Evolutionary conservation across 2,797 vertebrate species (phyloP).

Genomic region (Thamnophis elegans): DNA sequence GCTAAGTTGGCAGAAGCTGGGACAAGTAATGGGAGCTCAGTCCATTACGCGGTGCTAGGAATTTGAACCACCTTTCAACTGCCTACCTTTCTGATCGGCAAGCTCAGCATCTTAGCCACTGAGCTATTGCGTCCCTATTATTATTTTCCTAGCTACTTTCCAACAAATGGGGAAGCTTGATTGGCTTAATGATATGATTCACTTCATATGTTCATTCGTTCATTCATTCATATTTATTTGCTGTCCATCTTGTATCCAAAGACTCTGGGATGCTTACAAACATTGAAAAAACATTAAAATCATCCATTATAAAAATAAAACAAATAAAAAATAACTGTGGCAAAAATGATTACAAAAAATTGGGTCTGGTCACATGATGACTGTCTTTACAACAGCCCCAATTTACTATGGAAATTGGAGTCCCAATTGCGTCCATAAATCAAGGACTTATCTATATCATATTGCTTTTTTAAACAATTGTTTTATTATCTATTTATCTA

Average conservation of each 20-base stretch:
- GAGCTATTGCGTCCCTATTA: too few relatives aligned
- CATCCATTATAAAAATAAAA: background rate
- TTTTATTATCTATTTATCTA: background rate
- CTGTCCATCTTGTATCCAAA: background rate
- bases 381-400: background rate
- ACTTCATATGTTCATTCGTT: background rate
- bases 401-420: background rate
- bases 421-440: background rate
- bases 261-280: background rate
- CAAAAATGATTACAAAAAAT: background rate
- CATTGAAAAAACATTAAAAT: background rate
- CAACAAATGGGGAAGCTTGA: background rate
- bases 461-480: background rate
- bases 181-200: background rate
- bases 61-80: too few relatives aligned
- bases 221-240: background rate
- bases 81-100: too few relatives aligned
- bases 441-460: background rate
- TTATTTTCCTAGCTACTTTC: background rate
- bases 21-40: too few relatives aligned
- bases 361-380: background rate
- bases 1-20: too few relatives aligned
- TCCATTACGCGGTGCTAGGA: too few relatives aligned
- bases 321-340: background rate
- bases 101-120: too few relatives aligned